Conservation (phyloP, 1,140 invertebrate species). For the Tetramorium parvispinum region DNA sequence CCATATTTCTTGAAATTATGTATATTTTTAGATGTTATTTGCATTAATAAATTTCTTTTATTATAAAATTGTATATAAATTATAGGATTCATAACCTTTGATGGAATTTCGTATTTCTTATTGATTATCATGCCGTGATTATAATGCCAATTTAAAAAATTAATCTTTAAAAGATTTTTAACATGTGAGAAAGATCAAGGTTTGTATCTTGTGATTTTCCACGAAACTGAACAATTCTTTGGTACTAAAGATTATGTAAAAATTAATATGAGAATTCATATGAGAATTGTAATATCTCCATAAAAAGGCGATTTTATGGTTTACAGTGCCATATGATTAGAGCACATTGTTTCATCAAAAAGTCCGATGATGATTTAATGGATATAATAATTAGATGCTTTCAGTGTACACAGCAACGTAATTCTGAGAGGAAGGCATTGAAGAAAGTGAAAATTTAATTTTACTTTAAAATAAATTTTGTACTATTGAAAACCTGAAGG, state of each 20-base stretch:
- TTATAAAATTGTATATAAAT: slow-evolving; percentile 25
- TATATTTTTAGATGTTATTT: slow-evolving; percentile 15
- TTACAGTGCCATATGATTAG: slow-evolving; percentile 41
- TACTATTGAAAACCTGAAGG: slow-evolving; percentile 34
- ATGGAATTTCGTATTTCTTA: slow-evolving; percentile 36
- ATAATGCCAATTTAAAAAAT: slow-evolving; percentile 52
- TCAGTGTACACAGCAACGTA: slow-evolving; percentile 42
- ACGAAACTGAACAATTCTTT: slow-evolving; percentile 65
- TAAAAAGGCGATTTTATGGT: slow-evolving; percentile 29
- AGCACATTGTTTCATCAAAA: slow-evolving; percentile 52
- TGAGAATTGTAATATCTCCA: slow-evolving; percentile 60
- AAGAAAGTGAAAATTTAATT: slow-evolving; percentile 33
- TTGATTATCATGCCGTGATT: slow-evolving; percentile 75
- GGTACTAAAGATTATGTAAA: slow-evolving; percentile 45
- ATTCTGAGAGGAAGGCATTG: slow-evolving; percentile 44
- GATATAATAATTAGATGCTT: slow-evolving; percentile 56
- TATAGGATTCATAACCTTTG: not conserved
- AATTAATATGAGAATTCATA: slow-evolving; percentile 4
- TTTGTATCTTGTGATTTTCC: slow-evolving; percentile 68
- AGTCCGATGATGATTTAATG: slow-evolving; percentile 48
- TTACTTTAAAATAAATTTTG: slow-evolving; percentile 62
- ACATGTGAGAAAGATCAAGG: slow-evolving; percentile 46
- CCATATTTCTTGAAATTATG: not conserved
- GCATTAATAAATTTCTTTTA: not conserved
- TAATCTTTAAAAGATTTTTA: slow-evolving; percentile 69